Base-by-base conservation (phyloP, 2,888 invertebrate genomes). In the Athrips mouffetella region DNA sequence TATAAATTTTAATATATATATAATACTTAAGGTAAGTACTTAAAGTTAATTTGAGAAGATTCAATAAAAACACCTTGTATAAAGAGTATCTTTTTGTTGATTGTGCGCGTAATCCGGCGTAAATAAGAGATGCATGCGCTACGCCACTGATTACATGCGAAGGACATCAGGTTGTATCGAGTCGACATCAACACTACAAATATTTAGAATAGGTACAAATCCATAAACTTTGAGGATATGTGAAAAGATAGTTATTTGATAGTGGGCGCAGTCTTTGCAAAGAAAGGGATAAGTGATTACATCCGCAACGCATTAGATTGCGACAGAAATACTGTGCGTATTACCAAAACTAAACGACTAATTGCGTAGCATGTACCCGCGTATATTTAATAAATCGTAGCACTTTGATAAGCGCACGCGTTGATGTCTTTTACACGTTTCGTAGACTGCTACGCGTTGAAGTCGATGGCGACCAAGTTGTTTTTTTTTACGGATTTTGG, bases 61-160 rank as follows among this genome's bases (percentile, higher is more conserved):
- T 5, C 3, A 13, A 33, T 25, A 57, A 54, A 51, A 59, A 13
- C 52, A 46, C 45, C 48, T 46, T 46, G 48, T 47, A 50, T 42
- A 52, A 11, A 37, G 45, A 42, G 53, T 62, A 72, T 73, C 73
- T 79, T 76, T 67, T 57, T 60, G 72, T 70, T 80, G 82, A 84
- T 80, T 84, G 80, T 67, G 68, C 71, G 76, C 79, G 77, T 85
- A 87, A 86, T 83, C 84, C 82, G 78, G 76, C 78, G 81, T 87
- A 84, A 83, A 87, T 86, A 83, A 82, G 78, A 69, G 71, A 65
- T 79, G 77, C 81, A 77, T 77, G 82, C 77, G 74, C 77, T 62
- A n/a, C n/a, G n/a, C 58, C 62, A 65, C 73, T 85, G 86, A 85
- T 85, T 80, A 78, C 76, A 78, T 51, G 67, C 54, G 50, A 59